Conservation (phyloP, 2,888 invertebrate species). For the Melieria crassipennis region DNA sequence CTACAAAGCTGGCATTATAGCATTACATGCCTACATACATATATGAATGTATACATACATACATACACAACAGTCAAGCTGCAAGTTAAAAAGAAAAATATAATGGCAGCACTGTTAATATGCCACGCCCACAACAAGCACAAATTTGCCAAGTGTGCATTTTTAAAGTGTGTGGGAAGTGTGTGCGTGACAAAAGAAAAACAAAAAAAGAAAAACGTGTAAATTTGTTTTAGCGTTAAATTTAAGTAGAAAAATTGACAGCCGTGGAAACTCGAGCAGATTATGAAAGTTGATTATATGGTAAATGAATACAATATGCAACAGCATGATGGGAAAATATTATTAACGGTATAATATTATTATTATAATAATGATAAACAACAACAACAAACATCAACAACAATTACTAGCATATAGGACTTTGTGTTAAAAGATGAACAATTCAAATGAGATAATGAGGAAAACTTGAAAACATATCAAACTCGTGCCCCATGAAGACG, state of each 20-base stretch:
- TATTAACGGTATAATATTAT: conserved; percentile 25
- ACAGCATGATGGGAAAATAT: neutral
- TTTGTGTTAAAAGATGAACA: conserved; percentile 37
- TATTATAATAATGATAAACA: conserved; percentile 27
- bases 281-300: neutral
- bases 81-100: conserved; percentile 11
- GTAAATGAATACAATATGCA: too few species aligned
- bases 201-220: conserved; percentile 41
- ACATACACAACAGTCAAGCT: conserved; percentile 12
- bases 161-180: too few species aligned
- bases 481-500: conserved; percentile 64
- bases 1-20: neutral
- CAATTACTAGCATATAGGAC: conserved; percentile 26
- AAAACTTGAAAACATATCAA: conserved; percentile 66
- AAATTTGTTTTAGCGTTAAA: conserved; percentile 48
- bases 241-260: conserved; percentile 49
- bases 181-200: neutral
- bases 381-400: conserved; percentile 29
- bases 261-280: conserved; percentile 10
- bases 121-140: too few species aligned
- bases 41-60: conserved; percentile 14
- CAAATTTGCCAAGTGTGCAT: too few species aligned
- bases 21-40: neutral
- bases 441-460: conserved; percentile 39
- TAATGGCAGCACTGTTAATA: neutral